phyloP scores from a whole-genome alignment of 2,113 vertebrate genomes.

The Epinephelus fuscoguttatus region DNA sequence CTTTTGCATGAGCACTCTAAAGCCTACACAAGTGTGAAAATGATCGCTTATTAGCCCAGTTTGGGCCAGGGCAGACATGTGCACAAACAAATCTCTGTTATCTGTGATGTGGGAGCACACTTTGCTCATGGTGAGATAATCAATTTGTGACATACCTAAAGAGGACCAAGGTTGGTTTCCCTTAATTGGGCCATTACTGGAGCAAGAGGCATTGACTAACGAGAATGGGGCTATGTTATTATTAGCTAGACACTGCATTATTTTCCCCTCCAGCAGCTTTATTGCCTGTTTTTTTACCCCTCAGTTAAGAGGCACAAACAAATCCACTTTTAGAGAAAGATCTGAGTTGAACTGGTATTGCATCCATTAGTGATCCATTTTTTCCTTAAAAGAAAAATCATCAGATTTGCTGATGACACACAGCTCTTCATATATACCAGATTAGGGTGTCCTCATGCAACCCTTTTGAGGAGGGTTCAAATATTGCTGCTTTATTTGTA shows the following conservation, averaged over 20 bases:
- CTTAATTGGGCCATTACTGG: constrained; percentile 81
- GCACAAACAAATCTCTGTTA: constrained; percentile 60
- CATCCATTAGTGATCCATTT: constrained; percentile 8
- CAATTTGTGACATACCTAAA: constrained; percentile 79
- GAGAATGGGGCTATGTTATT: constrained; percentile 67
- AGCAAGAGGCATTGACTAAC: constrained; percentile 73
- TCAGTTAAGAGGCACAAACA: constrained; percentile 49
- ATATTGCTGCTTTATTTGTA: constrained; percentile 36
- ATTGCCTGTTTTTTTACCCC: constrained; percentile 58
- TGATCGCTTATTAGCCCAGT: constrained; percentile 73
- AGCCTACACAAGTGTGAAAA: constrained; percentile 83
- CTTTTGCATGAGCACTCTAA: constrained; percentile 70
- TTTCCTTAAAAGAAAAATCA: constrained; percentile 13
- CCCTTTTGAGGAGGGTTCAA: constrained; percentile 3
- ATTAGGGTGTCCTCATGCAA: neutral
- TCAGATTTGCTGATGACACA: constrained; percentile 36
- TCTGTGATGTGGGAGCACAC: constrained; percentile 69
- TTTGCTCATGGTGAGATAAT: constrained; percentile 79
- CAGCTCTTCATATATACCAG: neutral
- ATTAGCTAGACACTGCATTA: constrained; percentile 59
- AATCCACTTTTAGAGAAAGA: constrained; percentile 12
- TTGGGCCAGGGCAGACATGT: constrained; percentile 56
- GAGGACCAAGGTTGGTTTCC: constrained; percentile 68
- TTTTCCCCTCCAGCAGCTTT: constrained; percentile 62
- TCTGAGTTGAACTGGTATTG: constrained; percentile 15